Base-by-base conservation (phyloP, 2,888 invertebrate species). In the Ariolimax columbianus region DNA sequence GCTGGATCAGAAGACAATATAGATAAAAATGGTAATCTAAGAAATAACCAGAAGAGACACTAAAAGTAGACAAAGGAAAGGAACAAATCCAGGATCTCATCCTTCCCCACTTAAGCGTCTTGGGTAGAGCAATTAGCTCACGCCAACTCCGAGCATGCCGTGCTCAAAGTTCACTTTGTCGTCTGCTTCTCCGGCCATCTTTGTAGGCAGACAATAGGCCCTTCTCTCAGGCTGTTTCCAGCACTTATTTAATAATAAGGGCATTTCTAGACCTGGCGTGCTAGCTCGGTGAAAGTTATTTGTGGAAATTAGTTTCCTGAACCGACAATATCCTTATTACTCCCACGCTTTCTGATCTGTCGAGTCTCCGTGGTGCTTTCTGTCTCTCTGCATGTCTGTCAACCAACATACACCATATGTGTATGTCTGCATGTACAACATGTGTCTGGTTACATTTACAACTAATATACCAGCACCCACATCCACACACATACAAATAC, bases 241-340 rank as follows among this genome's bases (percentile, higher is more conserved):
- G 66, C 66, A 66, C 66, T 66, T 66, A 7, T 66, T 33, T 66
- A 66, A 66, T 66, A 66, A 66, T 30, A 66, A 33, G 33, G 33
- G 66, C 30, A 26, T 59, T 59, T 59, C 59, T 59, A 26, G n/a
- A 59, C 59, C 19, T 59, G 30, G 66, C 66, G 66, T 66, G 66
- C 66, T 33, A 33, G 33, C 11, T 33, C 33, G 2, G 9, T 7
- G 9, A 19, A 66, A 33, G 7, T 33, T 66, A 66, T 66, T 66
- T 66, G 6, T 11, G 19, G 66, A 6, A 47, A 14, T 14, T 6
- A 47, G n/a, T n/a, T n/a, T n/a, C n/a, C n/a, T n/a, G n/a, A n/a
- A n/a, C n/a, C n/a, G n/a, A n/a, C 14, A 9, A 9, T 14, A 6
- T 23, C 59, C n/a, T 23, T 19, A n/a, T 59, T 7, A 59, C n/a